A percentile compares a stretch with the other conserved stretches of the same genome.
Conservation (phyloP, 2,888 invertebrate genomes). For the Drosophila rellima region DNA sequence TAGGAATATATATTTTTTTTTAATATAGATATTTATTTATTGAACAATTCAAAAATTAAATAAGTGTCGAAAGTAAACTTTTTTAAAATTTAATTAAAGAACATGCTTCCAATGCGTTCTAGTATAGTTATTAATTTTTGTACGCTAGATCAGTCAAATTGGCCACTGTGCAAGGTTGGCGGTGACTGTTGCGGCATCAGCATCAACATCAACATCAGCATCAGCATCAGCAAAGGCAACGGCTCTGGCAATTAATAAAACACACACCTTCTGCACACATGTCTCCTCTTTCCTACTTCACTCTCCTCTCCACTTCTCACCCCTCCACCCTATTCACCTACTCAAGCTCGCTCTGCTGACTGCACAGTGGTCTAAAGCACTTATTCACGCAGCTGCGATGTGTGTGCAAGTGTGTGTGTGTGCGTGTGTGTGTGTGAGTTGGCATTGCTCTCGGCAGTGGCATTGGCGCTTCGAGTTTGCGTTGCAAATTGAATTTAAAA, state of each 20-base stretch:
- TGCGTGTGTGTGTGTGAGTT: conserved; percentile 12
- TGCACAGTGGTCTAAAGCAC: conserved; percentile 79
- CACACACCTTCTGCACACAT: conserved; percentile 74
- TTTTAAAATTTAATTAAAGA: too few relatives aligned
- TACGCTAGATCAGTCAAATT: neutral
- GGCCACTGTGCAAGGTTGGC: conserved; percentile 16
- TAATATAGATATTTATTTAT: too few relatives aligned
- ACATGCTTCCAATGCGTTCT: too few relatives aligned
- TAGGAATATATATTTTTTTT: too few relatives aligned
- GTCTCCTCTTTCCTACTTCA: conserved; percentile 1
- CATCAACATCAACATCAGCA: conserved; percentile 35
- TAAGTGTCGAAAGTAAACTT: too few relatives aligned
- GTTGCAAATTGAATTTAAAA: conserved; percentile 75
- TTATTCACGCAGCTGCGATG: conserved; percentile 67
- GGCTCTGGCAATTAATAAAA: conserved; percentile 77
- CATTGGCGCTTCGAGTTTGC: conserved; percentile 16
- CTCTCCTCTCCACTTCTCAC: neutral
- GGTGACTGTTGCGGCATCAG: conserved; percentile 63
- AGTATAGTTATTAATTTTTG: neutral
- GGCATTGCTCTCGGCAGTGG: conserved; percentile 24
- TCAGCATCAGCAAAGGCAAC: conserved; percentile 19
- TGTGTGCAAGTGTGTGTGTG: conserved; percentile 10
- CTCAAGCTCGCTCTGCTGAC: conserved; percentile 24
- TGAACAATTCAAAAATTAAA: too few relatives aligned
- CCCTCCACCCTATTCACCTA: neutral